These are phyloP conservation scores for Cettia cetti DNA, from an alignment of 2,113 vertebrate species.

Conservation along the genomic window DNA sequence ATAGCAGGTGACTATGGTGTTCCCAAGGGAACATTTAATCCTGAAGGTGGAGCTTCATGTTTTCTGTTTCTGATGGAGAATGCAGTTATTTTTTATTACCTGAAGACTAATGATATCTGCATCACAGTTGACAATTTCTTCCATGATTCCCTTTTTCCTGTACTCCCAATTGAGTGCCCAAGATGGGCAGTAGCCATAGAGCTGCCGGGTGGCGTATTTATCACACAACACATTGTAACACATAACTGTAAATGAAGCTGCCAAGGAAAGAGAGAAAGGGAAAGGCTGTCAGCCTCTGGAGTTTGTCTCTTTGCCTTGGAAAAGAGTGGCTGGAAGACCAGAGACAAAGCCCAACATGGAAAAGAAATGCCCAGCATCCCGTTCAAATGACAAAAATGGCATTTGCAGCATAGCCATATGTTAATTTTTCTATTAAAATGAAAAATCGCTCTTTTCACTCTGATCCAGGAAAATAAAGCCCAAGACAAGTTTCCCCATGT, in stretches of 20 bases:
- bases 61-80: not conserved
- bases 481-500: not conserved
- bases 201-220: constrained; percentile 98
- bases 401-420: not conserved
- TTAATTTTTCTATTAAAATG: not conserved
- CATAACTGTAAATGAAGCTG: constrained; percentile 97
- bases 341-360: not conserved
- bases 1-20: fast-evolving
- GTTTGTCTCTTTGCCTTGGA: not conserved
- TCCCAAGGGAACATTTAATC: not conserved
- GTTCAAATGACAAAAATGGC: not conserved
- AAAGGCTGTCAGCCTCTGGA: not conserved
- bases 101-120: constrained; percentile 97
- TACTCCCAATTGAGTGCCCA: constrained; percentile 99
- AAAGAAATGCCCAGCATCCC: not conserved
- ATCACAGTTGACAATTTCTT: constrained; percentile 95
- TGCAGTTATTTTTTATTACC: constrained; percentile 61
- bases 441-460: not conserved
- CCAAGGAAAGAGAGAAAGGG: not conserved
- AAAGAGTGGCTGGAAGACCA: not conserved
- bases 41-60: not conserved
- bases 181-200: constrained; percentile 97
- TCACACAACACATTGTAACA: constrained; percentile 99
- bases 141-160: constrained; percentile 99
- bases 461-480: not conserved